phyloP scores from a whole-genome alignment of 2,797 vertebrate species.

The Sparus aurata region DNA sequence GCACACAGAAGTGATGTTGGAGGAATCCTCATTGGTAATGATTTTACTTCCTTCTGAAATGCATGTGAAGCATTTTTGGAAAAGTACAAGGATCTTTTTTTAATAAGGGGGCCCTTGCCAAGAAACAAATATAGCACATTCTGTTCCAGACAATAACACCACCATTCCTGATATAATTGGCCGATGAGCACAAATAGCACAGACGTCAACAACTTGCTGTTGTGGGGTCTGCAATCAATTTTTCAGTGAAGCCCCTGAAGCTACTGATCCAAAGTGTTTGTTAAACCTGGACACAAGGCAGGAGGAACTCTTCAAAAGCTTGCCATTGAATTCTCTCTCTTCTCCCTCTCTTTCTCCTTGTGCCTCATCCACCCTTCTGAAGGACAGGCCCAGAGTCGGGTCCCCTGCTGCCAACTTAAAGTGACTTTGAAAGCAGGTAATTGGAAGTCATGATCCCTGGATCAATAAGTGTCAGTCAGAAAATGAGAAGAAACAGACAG shows the following conservation, averaged over 20 bases:
- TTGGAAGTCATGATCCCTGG: conserved; percentile 81
- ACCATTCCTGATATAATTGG: conserved; percentile 51
- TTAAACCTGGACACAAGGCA: conserved; percentile 42
- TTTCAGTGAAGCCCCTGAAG: conserved; percentile 52
- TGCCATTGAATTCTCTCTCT: conserved; percentile 37
- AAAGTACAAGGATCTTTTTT: conserved; percentile 21
- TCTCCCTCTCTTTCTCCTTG: conserved; percentile 30
- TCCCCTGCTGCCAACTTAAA: conserved; percentile 69
- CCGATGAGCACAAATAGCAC: conserved; percentile 52
- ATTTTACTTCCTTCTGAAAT: conserved; percentile 24
- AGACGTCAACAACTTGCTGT: conserved; percentile 56
- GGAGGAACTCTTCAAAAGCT: conserved; percentile 50
- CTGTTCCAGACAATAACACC: conserved; percentile 37
- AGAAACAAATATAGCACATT: conserved; percentile 40
- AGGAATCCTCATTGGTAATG: conserved; percentile 5
- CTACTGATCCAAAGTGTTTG: conserved; percentile 63
- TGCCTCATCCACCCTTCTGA: conserved; percentile 42
- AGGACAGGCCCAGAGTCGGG: conserved; percentile 58
- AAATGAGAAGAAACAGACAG: conserved; percentile 59
- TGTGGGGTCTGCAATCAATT: conserved; percentile 57
- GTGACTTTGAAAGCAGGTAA: conserved; percentile 85
- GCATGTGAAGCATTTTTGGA: conserved; percentile 44
- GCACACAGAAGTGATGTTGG: not conserved
- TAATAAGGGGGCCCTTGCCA: conserved; percentile 18
- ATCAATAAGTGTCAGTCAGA: conserved; percentile 83